These are phyloP conservation scores for Hyla sarda DNA, from an alignment of 2,113 vertebrate genomes.

Conservation along the genomic window DNA sequence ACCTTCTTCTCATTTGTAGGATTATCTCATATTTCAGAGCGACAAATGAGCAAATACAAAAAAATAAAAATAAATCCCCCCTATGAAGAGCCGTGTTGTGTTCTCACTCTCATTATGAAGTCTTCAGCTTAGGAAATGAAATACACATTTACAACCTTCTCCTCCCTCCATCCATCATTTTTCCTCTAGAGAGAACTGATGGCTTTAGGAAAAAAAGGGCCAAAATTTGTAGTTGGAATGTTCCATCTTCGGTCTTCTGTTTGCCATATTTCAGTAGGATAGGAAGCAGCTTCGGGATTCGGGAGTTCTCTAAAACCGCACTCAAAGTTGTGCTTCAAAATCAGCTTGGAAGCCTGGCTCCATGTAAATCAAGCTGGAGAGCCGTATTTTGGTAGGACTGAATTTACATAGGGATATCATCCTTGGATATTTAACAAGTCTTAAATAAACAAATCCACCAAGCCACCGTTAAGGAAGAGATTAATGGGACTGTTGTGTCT, in stretches of 20 bases:
- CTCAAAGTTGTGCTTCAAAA: constrained; percentile 13
- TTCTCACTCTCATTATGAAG: constrained; percentile 3
- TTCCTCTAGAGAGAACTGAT: neutral
- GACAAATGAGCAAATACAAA: neutral
- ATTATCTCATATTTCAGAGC: constrained; percentile 4
- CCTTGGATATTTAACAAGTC: constrained; percentile 50
- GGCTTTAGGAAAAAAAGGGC: constrained; percentile 13
- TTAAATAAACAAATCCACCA: constrained; percentile 43
- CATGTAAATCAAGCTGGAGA: constrained; percentile 45
- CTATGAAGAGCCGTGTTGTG: neutral
- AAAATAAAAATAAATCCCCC: neutral
- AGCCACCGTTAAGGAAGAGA: constrained; percentile 42
- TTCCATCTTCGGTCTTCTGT: constrained; percentile 23
- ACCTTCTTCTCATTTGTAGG: neutral
- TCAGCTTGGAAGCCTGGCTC: neutral
- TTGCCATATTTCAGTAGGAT: constrained; percentile 38
- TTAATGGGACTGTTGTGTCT: constrained; percentile 29
- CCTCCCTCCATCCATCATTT: constrained; percentile 34
- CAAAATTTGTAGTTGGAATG: neutral
- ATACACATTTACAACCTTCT: neutral
- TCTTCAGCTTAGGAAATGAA: neutral
- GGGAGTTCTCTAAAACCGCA: constrained; percentile 12
- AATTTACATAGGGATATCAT: constrained; percentile 51
- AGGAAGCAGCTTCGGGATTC: constrained; percentile 30
- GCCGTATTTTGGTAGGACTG: constrained; percentile 44